Percentiles rank a stretch among this genome's conserved stretches.
Evolutionary conservation across 2,888 invertebrate genomes (phyloP).

Genomic region (Omphaloscelis lunosa): DNA sequence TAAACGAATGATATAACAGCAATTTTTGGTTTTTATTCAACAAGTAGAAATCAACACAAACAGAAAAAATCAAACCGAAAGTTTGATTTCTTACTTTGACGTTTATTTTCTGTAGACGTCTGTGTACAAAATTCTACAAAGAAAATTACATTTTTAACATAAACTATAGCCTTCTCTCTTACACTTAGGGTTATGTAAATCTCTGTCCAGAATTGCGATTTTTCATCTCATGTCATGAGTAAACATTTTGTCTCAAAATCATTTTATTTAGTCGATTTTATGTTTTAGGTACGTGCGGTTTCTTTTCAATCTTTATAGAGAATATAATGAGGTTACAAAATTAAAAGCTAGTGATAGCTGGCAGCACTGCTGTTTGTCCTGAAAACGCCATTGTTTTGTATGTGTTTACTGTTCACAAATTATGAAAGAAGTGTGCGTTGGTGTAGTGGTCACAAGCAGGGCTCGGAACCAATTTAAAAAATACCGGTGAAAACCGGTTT

Average conservation of each 20-base stretch:
- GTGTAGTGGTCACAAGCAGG: no score
- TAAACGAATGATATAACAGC: conserved; percentile 15
- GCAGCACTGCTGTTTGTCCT: no score
- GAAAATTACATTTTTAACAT: conserved; percentile 23
- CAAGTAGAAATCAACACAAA: conserved; percentile 46
- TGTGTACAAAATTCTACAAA: background rate
- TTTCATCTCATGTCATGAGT: background rate
- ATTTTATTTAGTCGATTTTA: conserved; percentile 2
- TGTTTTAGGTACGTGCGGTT: no score
- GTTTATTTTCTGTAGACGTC: conserved; percentile 38
- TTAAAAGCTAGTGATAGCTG: no score
- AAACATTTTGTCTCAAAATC: background rate
- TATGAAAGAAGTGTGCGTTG: no score
- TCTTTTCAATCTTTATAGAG: no score
- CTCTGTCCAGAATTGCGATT: background rate
- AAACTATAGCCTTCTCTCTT: conserved; percentile 19
- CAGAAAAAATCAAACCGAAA: conserved; percentile 58
- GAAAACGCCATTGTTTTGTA: no score
- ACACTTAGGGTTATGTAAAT: background rate
- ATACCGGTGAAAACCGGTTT: no score
- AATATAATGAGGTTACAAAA: no score
- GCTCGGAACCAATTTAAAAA: no score
- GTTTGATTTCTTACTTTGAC: conserved; percentile 59
- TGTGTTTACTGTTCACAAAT: no score
- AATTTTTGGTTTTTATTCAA: conserved; percentile 35